A percentile compares a stretch with the other conserved stretches of the same genome.
phyloP scores from a whole-genome alignment of 2,113 vertebrate species.

The Polypterus senegalus region DNA sequence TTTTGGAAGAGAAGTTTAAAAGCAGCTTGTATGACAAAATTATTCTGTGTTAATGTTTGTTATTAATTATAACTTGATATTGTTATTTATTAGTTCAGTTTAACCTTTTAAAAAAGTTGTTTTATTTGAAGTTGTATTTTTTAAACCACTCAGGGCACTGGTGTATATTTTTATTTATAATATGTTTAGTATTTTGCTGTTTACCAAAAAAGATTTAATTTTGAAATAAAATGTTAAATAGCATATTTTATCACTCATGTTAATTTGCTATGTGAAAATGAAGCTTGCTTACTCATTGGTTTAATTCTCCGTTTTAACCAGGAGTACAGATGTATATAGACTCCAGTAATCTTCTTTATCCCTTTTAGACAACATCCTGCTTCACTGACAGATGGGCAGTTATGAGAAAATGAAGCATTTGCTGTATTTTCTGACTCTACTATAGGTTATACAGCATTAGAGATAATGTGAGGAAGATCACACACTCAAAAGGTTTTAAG shows the following conservation, averaged over 20 bases:
- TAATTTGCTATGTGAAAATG: slow-evolving; percentile 6
- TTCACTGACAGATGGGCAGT: too few species aligned
- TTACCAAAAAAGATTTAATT: slow-evolving; percentile 9
- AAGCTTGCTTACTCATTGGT: slow-evolving; percentile 7
- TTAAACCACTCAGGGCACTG: slow-evolving; percentile 2
- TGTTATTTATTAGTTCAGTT: neutral
- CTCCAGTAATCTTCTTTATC: slow-evolving; percentile 10
- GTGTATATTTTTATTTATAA: slow-evolving; percentile 2
- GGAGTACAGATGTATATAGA: neutral
- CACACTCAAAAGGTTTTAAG: too few species aligned
- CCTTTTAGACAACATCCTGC: slow-evolving; percentile 6
- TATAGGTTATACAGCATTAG: too few species aligned
- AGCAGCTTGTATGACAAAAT: neutral
- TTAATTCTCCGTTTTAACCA: too few species aligned
- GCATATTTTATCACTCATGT: slow-evolving; percentile 10
- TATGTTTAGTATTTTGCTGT: slow-evolving; percentile 7
- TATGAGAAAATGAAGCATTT: too few species aligned
- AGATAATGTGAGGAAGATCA: too few species aligned
- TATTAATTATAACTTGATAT: neutral
- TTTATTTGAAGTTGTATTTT: neutral
- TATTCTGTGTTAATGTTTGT: slow-evolving; percentile 4
- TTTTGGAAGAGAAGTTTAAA: neutral
- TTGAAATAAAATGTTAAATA: slow-evolving; percentile 10
- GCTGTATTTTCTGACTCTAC: too few species aligned
- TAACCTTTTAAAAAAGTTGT: slow-evolving; percentile 4